Base-by-base conservation (phyloP, 2,888 invertebrate species). In the Gari tellinella region DNA sequence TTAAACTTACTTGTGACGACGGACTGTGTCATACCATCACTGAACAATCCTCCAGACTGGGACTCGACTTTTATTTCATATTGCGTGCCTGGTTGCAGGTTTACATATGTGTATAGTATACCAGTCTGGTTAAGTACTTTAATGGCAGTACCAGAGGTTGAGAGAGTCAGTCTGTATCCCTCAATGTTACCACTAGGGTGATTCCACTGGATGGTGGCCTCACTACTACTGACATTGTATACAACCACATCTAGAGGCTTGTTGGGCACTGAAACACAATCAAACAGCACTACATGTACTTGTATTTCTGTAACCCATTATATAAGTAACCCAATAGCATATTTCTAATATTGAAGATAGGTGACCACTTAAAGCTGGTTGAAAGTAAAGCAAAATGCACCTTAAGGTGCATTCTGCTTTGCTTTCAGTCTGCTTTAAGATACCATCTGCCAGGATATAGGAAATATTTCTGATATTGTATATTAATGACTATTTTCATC, bases 121-220 rank as follows among this genome's bases (percentile, higher is more conserved):
- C 63, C 77, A 41, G 69, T 38, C 56, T 72, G 52, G 14, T 63
- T 65, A 10, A 77, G 53, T n/a, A 62, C 61, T 37, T 56, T 52
- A 45, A 45, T 49, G 25, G 58, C 64, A 38, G 62, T 65, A 8
- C 70, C 72, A 19, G 70, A 41, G 17, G 76, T 72, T 37, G 77
- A 61, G 26, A 84, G 53, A 23, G 69, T 78, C 23, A 87, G 45
- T 1, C 74, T 74, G 66, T 86, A 87, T 25, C 80, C 75, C 61
- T 85, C 85, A 8, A 75, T 79, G 3, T 73, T 64, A 7, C 85
- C 86, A 25, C 19, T 25, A 8, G 87, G 85, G 7, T 69, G 65
- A 12, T 61, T 52, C 87, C 87, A 87, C 17, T 53, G 67, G 7
- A 84, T 77, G 23, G 60, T 61, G 12, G 85, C 67, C 49, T 78